Percentiles rank a stretch among this genome's conserved stretches.
Evolutionary conservation across 2,113 vertebrate species (phyloP).

Genomic region (Trematomus loennbergii): DNA sequence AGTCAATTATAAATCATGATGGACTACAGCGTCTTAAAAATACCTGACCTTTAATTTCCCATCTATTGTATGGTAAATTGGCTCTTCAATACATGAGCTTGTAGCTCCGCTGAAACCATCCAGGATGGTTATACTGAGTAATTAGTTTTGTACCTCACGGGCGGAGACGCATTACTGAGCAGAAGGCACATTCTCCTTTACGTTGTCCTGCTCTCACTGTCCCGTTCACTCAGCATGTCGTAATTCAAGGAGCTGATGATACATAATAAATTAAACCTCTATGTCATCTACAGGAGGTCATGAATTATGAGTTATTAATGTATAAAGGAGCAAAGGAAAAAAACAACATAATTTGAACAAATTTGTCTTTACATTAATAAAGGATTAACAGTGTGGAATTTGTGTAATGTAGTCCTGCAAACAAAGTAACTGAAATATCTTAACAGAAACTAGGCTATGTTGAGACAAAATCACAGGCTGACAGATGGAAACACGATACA

Average conservation of each 20-base stretch:
- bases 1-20: constrained; percentile 49
- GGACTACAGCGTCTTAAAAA: constrained; percentile 18
- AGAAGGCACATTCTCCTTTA: constrained; percentile 53
- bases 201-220: constrained; percentile 13
- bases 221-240: constrained; percentile 39
- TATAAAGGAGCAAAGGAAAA: not conserved
- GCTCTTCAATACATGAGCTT: constrained; percentile 22
- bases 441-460: not conserved
- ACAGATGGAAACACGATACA: no score
- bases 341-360: not conserved
- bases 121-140: constrained; percentile 63
- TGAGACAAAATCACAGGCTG: not conserved
- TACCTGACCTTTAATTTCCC: constrained; percentile 55
- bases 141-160: constrained; percentile 67
- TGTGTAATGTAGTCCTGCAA: not conserved
- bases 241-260: constrained; percentile 35
- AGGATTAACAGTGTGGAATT: not conserved
- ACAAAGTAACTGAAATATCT: no score
- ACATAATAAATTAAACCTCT: constrained; percentile 26
- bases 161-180: constrained; percentile 64
- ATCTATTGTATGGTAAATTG: constrained; percentile 58
- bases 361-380: not conserved
- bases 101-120: constrained; percentile 29
- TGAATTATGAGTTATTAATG: not conserved
- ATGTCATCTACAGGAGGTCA: constrained; percentile 16